These are phyloP conservation scores for Eubasilissa splendida DNA, from an alignment of 2,888 invertebrate genomes.

Conservation along the genomic window DNA sequence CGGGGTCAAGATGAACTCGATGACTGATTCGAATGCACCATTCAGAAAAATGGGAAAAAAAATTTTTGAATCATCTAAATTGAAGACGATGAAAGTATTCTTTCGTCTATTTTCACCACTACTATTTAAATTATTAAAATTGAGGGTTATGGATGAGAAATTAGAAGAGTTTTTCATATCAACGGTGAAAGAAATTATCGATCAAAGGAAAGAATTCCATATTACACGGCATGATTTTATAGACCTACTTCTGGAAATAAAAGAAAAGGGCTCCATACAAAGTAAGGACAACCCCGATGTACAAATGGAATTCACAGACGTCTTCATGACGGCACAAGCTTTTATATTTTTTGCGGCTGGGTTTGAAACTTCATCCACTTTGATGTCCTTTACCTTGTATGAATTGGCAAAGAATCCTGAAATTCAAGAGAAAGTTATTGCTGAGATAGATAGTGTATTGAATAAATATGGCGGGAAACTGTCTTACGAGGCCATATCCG, in stretches of 20 bases:
- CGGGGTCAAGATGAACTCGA: slow-evolving; percentile 59
- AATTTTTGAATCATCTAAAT: slow-evolving; percentile 31
- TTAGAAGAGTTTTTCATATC: slow-evolving; percentile 53
- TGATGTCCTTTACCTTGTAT: slow-evolving; percentile 64
- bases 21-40: slow-evolving; percentile 44
- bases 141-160: slow-evolving; percentile 59
- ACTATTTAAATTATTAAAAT: slow-evolving; percentile 38
- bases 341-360: slow-evolving; percentile 68
- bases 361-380: slow-evolving; percentile 67
- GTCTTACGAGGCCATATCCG: slow-evolving; percentile 64
- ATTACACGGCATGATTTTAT: slow-evolving; percentile 52
- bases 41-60: slow-evolving; percentile 52
- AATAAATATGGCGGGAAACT: slow-evolving; percentile 62
- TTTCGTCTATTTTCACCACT: slow-evolving; percentile 34
- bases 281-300: slow-evolving; percentile 22
- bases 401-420: slow-evolving; percentile 64
- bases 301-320: slow-evolving; percentile 62
- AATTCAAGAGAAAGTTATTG: slow-evolving; percentile 63
- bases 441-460: slow-evolving; percentile 62
- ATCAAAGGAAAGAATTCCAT: slow-evolving; percentile 46
- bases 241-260: slow-evolving; percentile 51
- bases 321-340: slow-evolving; percentile 65
- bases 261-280: slow-evolving; percentile 48
- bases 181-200: slow-evolving; percentile 55
- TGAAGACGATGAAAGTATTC: slow-evolving; percentile 40